Evolutionary conservation across 2,888 invertebrate genomes (phyloP).

Genomic region (Elegia similella): DNA sequence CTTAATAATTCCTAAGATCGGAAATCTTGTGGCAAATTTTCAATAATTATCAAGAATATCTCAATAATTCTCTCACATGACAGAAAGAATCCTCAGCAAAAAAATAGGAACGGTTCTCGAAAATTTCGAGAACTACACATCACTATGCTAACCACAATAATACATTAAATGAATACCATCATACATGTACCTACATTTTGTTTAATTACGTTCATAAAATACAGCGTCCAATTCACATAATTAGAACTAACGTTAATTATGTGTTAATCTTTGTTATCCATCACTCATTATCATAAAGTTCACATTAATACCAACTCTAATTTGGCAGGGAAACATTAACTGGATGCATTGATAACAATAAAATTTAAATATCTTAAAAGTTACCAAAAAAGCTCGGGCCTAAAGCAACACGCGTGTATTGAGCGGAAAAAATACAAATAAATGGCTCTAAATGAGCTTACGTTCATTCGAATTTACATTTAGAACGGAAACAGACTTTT

Average conservation of each 20-base stretch:
- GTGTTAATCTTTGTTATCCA: slow-evolving; percentile 40
- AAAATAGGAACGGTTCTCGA: too few species aligned
- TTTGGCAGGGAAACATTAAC: slow-evolving; percentile 46
- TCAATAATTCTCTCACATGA: too few species aligned
- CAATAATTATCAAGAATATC: too few species aligned
- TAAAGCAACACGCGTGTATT: background rate
- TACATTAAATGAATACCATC: background rate
- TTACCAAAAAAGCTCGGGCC: slow-evolving; percentile 23
- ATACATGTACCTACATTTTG: background rate
- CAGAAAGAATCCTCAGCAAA: too few species aligned
- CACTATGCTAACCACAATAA: background rate
- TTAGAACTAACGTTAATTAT: slow-evolving; percentile 37
- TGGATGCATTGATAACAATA: slow-evolving; percentile 40
- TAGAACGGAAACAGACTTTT: slow-evolving; percentile 21
- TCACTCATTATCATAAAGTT: slow-evolving; percentile 53
- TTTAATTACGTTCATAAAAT: slow-evolving; percentile 15
- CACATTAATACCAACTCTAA: slow-evolving; percentile 46
- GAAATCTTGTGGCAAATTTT: too few species aligned
- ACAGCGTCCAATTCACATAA: slow-evolving; percentile 29
- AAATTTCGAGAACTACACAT: too few species aligned
- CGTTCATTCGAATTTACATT: slow-evolving; percentile 45
- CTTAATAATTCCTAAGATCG: too few species aligned
- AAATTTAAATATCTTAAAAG: slow-evolving; percentile 39
- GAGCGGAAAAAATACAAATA: slow-evolving; percentile 17
- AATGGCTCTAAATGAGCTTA: slow-evolving; percentile 31